Evolutionary conservation across 2,888 invertebrate species (phyloP).

Genomic region (Automeris io): DNA sequence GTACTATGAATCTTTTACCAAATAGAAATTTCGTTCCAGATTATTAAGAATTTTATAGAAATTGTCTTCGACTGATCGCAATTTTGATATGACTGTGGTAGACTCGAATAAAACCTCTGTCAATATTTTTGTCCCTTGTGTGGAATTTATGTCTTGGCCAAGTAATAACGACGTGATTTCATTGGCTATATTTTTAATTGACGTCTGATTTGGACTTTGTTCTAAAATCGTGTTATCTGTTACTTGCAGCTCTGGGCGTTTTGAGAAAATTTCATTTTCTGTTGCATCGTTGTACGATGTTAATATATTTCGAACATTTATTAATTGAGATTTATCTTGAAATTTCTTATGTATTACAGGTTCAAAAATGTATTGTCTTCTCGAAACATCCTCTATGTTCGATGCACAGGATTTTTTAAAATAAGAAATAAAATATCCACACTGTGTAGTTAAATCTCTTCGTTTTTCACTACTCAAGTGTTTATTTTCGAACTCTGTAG

Average conservation of each 20-base stretch:
- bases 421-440: too few relatives aligned
- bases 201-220: neutral
- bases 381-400: too few relatives aligned
- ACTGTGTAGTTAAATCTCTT: too few relatives aligned
- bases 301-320: neutral
- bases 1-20: conserved; percentile 24
- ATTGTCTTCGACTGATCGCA: neutral
- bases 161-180: neutral
- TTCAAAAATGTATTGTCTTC: neutral
- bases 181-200: neutral
- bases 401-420: too few relatives aligned
- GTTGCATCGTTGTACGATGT: neutral
- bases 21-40: conserved; percentile 35
- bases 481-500: neutral
- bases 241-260: neutral
- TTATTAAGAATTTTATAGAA: conserved; percentile 21
- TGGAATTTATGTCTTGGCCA: neutral
- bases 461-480: too few relatives aligned
- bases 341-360: neutral
- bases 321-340: neutral
- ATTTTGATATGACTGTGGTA: neutral
- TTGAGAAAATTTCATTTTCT: neutral
- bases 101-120: neutral
- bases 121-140: neutral
- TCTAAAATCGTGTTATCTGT: neutral